Percentiles rank a stretch among this genome's conserved stretches.
phyloP scores from a whole-genome alignment of 2,113 vertebrate species.

The Prochilodus magdalenae region DNA sequence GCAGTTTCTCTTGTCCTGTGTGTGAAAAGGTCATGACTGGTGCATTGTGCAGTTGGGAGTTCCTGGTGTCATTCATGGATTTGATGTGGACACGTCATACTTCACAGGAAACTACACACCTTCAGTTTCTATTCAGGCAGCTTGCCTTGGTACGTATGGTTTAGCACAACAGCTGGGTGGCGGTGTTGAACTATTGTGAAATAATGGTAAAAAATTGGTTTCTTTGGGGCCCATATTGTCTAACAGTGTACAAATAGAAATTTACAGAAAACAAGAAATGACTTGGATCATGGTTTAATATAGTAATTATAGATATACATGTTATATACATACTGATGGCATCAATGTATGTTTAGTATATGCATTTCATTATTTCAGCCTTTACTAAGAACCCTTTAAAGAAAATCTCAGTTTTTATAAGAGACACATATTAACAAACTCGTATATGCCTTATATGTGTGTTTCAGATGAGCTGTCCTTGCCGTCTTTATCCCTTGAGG shows the following conservation, averaged over 20 bases:
- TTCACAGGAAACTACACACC: conserved; percentile 78
- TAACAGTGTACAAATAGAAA: too few relatives aligned
- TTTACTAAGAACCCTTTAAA: too few relatives aligned
- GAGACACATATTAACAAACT: not conserved
- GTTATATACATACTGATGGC: too few relatives aligned
- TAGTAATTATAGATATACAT: not conserved
- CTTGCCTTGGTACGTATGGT: conserved; percentile 63
- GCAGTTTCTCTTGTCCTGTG: not conserved
- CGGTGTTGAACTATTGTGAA: not conserved
- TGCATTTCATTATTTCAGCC: too few relatives aligned
- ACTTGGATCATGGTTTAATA: not conserved
- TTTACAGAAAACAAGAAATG: not conserved
- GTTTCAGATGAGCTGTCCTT: conserved; percentile 63
- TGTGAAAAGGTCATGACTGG: conserved; percentile 74
- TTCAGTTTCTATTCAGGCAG: conserved; percentile 74
- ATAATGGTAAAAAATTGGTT: not conserved
- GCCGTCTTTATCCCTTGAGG: conserved; percentile 62
- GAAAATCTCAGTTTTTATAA: too few relatives aligned
- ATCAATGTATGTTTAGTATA: too few relatives aligned
- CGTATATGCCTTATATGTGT: not conserved
- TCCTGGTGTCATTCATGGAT: conserved; percentile 66
- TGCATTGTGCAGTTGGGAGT: conserved; percentile 77
- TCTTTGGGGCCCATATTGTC: too few relatives aligned
- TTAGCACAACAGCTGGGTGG: too few relatives aligned
- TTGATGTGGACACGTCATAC: conserved; percentile 80